Base-by-base conservation (phyloP, 2,113 vertebrate genomes). In the Dicaeum eximium region DNA sequence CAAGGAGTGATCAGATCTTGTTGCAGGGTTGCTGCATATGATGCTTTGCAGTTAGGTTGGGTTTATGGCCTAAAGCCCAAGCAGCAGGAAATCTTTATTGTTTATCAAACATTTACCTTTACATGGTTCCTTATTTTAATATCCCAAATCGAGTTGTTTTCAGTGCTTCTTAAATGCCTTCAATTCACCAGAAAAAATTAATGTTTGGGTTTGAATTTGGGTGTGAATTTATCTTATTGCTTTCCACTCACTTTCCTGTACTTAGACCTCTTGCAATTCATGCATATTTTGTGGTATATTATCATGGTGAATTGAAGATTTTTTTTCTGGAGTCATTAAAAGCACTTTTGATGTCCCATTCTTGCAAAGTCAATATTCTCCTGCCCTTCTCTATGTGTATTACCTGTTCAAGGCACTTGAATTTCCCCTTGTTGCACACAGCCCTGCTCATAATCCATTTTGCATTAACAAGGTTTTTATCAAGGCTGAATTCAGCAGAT, bases 21-120 rank as follows among this genome's bases (percentile, higher is more conserved):
- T 9, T n/a, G 23, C 0, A 0, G 27, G 33, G 79, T 7, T 70
- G 14, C 6, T 85, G 47, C 18, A 10, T 15, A 13, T 0, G 0
- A 33, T 42, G 67, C 3, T 48, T 66, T 57, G 58, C 28, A 65
- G 10, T 40, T 54, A 10, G 38, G 7, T 45, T 56, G 62, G 15
- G 40, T 80, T 86, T n/a, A 53, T 30, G 13, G 53, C 38, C 15
- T 37, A 30, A 77, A 80, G 31, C 16, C 13, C 11, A 35, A 72
- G 17, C 24, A 69, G n/a, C 71, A 80, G 13, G 7, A 75, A 83
- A 56, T 25, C 5, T 48, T 4, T 53, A 2, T 4, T 33, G 9
- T 56, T 80, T 70, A 37, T 45, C 10, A 60, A 64, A 33, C 5
- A 11, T 45, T 80, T 65, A 45, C 13, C 3, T 42, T 61, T 64